A percentile compares a stretch with the other conserved stretches of the same genome.
Evolutionary conservation across 2,888 invertebrate species (phyloP).

Genomic region (Neoascia interrupta): DNA sequence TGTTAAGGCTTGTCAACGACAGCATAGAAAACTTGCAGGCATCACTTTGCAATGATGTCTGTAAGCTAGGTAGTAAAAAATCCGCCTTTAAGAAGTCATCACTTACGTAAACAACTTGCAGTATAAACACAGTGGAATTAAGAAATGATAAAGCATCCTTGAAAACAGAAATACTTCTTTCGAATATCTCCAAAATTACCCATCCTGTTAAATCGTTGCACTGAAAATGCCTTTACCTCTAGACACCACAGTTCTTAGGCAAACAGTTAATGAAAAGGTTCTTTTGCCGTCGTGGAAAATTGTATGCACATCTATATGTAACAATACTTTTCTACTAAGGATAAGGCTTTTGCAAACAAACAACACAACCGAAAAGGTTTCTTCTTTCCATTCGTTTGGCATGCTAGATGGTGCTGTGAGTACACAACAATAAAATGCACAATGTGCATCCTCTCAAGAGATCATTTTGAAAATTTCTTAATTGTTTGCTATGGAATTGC

Average conservation of each 20-base stretch:
- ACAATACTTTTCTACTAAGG: constrained; percentile 34
- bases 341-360: constrained; percentile 64
- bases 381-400: neutral
- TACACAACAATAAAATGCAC: constrained; percentile 66
- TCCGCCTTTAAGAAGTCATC: too few relatives aligned
- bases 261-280: constrained; percentile 69
- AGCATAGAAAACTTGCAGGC: too few relatives aligned
- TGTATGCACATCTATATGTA: constrained; percentile 46
- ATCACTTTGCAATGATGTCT: too few relatives aligned
- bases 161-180: too few relatives aligned
- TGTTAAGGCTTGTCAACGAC: too few relatives aligned
- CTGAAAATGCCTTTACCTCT: too few relatives aligned
- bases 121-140: too few relatives aligned
- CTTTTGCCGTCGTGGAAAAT: constrained; percentile 61
- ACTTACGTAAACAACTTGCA: too few relatives aligned
- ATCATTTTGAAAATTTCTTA: constrained; percentile 67
- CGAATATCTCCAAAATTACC: too few relatives aligned
- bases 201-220: too few relatives aligned
- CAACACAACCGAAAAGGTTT: constrained; percentile 49
- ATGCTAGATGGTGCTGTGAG: constrained; percentile 35
- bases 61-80: too few relatives aligned
- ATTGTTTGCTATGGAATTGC: constrained; percentile 67
- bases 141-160: too few relatives aligned
- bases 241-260: constrained; percentile 59
- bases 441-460: constrained; percentile 69